Percentiles rank a stretch among this genome's conserved stretches.
Evolutionary conservation across 2,797 vertebrate genomes (phyloP).

Genomic region (Arrhamphus sclerolepis): DNA sequence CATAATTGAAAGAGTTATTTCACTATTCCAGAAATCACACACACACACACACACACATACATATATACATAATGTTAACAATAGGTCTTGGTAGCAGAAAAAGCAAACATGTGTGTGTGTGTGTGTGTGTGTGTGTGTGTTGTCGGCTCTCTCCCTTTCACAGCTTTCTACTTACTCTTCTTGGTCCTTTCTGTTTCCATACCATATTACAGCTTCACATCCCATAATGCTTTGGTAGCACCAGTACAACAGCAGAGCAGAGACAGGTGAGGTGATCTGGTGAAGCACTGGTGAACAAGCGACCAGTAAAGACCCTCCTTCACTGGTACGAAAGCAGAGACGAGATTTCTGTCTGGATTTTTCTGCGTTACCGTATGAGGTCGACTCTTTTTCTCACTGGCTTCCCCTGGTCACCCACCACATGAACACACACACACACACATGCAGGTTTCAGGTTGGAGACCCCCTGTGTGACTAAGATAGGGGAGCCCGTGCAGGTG

Average conservation of each 20-base stretch:
- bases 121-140: too few species aligned
- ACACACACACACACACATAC: too few species aligned
- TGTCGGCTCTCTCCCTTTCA: background rate
- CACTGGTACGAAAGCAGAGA: constrained; percentile 1
- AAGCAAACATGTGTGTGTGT: background rate
- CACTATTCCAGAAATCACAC: background rate
- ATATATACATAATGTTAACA: constrained; percentile 10
- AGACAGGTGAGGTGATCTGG: background rate
- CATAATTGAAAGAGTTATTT: background rate
- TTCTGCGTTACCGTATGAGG: background rate
- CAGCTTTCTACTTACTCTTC: constrained; percentile 43
- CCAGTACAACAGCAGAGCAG: background rate
- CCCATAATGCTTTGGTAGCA: constrained; percentile 24
- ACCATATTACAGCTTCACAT: constrained; percentile 19
- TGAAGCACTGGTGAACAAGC: background rate
- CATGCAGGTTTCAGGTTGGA: constrained; percentile 66
- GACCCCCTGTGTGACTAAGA: constrained; percentile 72
- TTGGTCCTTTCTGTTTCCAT: constrained; percentile 25
- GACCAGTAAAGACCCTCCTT: background rate
- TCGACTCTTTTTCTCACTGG: constrained; percentile 34
- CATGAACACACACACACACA: constrained; percentile 36
- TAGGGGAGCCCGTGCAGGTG: constrained; percentile 73
- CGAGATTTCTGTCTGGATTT: constrained; percentile 11
- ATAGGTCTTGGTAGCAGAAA: constrained; percentile 7
- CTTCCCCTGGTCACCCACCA: constrained; percentile 64